phyloP scores from a whole-genome alignment of 2,113 vertebrate species.

The Coturnix japonica region DNA sequence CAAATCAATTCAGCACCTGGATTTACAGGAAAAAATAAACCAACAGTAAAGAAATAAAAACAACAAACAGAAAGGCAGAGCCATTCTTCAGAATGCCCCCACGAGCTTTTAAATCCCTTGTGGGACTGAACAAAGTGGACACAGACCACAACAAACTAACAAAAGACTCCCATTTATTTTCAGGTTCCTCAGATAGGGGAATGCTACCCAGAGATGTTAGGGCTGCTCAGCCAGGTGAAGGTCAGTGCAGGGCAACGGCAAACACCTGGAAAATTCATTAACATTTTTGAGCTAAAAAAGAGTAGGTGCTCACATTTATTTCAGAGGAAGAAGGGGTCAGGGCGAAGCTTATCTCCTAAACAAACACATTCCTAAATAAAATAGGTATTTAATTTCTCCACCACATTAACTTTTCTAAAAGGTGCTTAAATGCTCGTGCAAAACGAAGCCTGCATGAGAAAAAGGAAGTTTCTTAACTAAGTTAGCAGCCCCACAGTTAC shows the following conservation, averaged over 20 bases:
- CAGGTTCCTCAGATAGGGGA: conserved; percentile 40
- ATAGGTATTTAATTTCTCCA: conserved; percentile 52
- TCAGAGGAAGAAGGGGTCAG: conserved; percentile 39
- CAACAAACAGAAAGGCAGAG: conserved; percentile 26
- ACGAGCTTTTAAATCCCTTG: conserved; percentile 63
- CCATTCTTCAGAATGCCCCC: conserved; percentile 39
- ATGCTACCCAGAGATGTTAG: conserved; percentile 29
- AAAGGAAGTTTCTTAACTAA: conserved; percentile 39
- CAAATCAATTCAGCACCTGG: background rate
- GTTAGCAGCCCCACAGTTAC: background rate
- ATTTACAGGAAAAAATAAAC: conserved; percentile 1
- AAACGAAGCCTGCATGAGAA: conserved; percentile 32
- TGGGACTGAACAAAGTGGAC: conserved; percentile 57
- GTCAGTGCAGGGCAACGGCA: background rate
- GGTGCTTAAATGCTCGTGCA: conserved; percentile 36
- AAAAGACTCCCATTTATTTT: conserved; percentile 69
- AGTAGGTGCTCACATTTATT: conserved; percentile 48
- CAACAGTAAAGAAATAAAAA: conserved; percentile 43
- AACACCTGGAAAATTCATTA: conserved; percentile 60
- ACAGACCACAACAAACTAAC: conserved; percentile 68
- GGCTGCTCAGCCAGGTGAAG: background rate
- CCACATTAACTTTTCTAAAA: conserved; percentile 52
- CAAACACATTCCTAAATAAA: conserved; percentile 55
- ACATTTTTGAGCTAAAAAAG: conserved; percentile 35
- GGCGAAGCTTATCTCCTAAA: conserved; percentile 55